These are phyloP conservation scores for Mycteria americana DNA, from an alignment of 2,797 vertebrate species.

Conservation along the genomic window DNA sequence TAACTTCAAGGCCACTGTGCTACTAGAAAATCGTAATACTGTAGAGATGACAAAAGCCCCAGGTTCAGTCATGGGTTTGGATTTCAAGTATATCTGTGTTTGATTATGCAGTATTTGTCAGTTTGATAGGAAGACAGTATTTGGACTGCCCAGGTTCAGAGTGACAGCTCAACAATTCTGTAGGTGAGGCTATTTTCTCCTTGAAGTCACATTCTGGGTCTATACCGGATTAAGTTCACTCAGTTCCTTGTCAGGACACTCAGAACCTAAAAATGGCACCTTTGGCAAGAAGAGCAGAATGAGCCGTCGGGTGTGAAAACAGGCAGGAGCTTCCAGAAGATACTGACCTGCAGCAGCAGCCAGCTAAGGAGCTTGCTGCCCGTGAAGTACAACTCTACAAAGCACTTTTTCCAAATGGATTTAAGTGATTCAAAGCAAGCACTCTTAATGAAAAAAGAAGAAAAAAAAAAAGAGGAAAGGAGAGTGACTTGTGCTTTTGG, in stretches of 20 bases:
- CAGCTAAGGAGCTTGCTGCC: not conserved
- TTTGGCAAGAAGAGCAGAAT: not conserved
- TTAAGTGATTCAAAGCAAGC: not conserved
- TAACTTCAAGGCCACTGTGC: not conserved
- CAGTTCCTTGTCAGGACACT: not conserved
- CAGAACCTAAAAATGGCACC: not conserved
- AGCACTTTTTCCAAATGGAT: not conserved
- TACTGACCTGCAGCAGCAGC: not conserved
- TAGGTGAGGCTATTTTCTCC: not conserved
- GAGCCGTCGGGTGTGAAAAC: not conserved
- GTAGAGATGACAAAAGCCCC: not conserved
- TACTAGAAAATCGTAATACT: not conserved
- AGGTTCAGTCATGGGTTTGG: not conserved
- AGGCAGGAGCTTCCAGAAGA: not conserved
- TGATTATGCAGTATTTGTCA: not conserved
- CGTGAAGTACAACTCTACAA: not conserved
- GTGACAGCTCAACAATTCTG: not conserved
- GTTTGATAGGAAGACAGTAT: not conserved
- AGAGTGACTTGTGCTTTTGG: conserved; percentile 28
- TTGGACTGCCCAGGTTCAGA: not conserved
- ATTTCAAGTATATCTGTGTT: not conserved
- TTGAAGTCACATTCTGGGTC: not conserved
- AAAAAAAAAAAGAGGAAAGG: not conserved
- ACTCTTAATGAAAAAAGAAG: not conserved
- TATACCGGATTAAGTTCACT: not conserved